Conservation (phyloP, 2,888 invertebrate genomes). For the Drosophila putrida region DNA sequence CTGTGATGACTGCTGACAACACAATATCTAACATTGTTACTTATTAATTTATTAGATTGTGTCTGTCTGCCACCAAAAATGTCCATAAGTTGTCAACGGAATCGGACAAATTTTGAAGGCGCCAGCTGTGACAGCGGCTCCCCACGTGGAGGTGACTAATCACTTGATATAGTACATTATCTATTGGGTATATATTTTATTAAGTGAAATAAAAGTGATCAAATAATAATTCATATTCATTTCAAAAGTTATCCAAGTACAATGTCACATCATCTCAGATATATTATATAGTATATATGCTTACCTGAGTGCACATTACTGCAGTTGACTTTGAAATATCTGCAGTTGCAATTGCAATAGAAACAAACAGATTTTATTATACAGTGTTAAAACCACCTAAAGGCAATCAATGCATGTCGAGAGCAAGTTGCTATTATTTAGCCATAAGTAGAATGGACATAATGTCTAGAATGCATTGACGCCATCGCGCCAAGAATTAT, state of each 20-base stretch:
- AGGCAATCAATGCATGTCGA: slow-evolving; percentile 6
- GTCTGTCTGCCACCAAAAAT: slow-evolving; percentile 9
- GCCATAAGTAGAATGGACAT: slow-evolving; percentile 26
- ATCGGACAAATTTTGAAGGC: slow-evolving; percentile 1
- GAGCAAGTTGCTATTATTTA: slow-evolving; percentile 12
- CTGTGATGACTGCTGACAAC: slow-evolving; percentile 36
- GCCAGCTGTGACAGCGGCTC: slow-evolving; percentile 1
- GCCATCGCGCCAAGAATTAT: slow-evolving; percentile 33
- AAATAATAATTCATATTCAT: background rate
- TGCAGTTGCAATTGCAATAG: slow-evolving; percentile 1
- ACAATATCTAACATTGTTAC: slow-evolving; percentile 28
- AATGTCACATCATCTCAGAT: slow-evolving; percentile 11
- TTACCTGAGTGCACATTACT: slow-evolving; percentile 33
- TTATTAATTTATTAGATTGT: slow-evolving; percentile 34
- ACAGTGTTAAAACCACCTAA: slow-evolving; percentile 8
- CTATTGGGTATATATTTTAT: background rate
- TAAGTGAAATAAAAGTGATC: background rate
- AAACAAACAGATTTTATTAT: slow-evolving; percentile 8
- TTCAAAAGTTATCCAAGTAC: background rate
- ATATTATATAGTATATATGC: slow-evolving; percentile 6
- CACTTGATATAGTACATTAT: slow-evolving; percentile 4
- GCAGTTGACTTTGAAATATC: slow-evolving; percentile 23
- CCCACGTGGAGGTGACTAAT: background rate
- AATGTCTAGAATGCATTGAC: slow-evolving; percentile 19
- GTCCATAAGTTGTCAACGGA: slow-evolving; percentile 17